Percentiles rank a stretch among this genome's conserved stretches.
Conservation (phyloP, 2,888 invertebrate genomes). For the Agrochola circellaris region DNA sequence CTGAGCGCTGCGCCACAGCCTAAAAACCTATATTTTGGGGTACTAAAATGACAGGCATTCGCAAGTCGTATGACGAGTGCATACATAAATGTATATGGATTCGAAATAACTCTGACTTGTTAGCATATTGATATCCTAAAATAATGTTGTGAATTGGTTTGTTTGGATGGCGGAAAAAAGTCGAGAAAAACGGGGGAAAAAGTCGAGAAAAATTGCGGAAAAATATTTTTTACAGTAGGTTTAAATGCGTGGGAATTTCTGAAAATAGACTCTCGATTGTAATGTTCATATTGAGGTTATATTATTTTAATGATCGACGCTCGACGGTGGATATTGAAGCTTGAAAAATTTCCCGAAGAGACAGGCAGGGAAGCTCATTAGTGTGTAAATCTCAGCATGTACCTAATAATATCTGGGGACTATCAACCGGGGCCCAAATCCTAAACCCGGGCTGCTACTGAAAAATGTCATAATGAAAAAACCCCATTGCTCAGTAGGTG, state of each 20-base stretch:
- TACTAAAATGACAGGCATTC: constrained; percentile 40
- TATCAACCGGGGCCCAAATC: background rate
- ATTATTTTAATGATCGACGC: background rate
- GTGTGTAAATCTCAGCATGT: background rate
- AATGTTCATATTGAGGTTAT: background rate
- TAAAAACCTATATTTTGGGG: constrained; percentile 54
- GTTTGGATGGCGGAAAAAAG: background rate
- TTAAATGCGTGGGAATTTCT: background rate
- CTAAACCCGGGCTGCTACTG: too few species aligned
- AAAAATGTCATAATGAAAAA: background rate
- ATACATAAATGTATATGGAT: constrained; percentile 44
- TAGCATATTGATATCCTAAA: constrained; percentile 36
- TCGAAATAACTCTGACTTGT: constrained; percentile 34
- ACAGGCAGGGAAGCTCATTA: background rate
- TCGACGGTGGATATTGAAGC: background rate
- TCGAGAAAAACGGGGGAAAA: background rate
- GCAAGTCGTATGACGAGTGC: constrained; percentile 37
- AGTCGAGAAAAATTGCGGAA: background rate
- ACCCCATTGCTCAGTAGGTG: too few species aligned
- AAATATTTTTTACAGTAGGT: background rate
- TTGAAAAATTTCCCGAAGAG: too few species aligned
- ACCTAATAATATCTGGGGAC: too few species aligned
- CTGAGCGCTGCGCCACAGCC: constrained; percentile 6
- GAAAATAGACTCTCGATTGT: background rate
- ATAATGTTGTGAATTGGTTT: constrained; percentile 35